A percentile compares a stretch with the other conserved stretches of the same genome.
These are phyloP conservation scores for Galaxea fascicularis DNA, from an alignment of 92 coral and sea anemone species.

Conservation along the genomic window DNA sequence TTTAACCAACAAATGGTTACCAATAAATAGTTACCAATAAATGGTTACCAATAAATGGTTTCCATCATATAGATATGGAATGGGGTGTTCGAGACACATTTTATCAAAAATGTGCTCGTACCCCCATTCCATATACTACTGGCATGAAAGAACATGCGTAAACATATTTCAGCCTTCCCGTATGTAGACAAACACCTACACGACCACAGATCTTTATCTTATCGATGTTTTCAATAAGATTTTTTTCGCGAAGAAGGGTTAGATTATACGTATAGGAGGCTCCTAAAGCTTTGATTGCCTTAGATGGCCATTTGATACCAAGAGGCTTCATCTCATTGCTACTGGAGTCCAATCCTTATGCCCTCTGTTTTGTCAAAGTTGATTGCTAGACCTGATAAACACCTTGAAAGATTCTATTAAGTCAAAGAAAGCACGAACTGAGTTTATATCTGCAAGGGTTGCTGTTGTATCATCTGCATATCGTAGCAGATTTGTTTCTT, in stretches of 20 bases:
- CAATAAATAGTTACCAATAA: no score
- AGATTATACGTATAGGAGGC: not conserved
- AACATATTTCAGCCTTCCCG: constrained; percentile 1
- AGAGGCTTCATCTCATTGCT: not conserved
- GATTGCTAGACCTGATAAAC: constrained; percentile 1
- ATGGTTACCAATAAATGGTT: no score
- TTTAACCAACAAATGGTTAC: no score
- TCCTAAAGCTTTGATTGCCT: not conserved
- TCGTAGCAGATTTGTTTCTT: not conserved
- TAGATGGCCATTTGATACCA: constrained; percentile 9
- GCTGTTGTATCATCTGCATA: not conserved
- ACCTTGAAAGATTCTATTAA: not conserved
- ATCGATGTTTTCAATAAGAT: not conserved
- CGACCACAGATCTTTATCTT: constrained; percentile 8
- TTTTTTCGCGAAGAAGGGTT: constrained; percentile 6
- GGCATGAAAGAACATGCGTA: not conserved
- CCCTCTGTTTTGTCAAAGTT: not conserved
- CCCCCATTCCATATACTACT: no score
- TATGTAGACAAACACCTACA: not conserved
- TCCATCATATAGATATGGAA: no score
- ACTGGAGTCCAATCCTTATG: not conserved
- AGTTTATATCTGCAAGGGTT: no score
- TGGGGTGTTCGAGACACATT: no score
- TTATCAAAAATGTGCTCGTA: no score
- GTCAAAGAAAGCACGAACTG: not conserved